These are phyloP conservation scores for Trichomalopsis sarcophagae DNA, from an alignment of 1,140 invertebrate genomes.

Conservation along the genomic window DNA sequence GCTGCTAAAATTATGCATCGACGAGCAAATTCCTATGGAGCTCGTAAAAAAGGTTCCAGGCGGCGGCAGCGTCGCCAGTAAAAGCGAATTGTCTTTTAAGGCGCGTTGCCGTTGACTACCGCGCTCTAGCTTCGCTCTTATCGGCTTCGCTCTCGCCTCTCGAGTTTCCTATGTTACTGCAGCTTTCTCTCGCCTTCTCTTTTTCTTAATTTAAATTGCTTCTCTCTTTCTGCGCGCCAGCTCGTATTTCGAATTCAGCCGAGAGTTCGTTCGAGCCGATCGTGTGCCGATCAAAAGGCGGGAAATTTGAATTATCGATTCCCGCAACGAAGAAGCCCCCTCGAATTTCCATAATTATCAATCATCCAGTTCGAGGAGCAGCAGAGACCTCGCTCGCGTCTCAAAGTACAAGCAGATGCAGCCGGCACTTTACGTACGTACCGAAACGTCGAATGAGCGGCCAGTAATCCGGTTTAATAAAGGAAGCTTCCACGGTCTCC, in stretches of 20 bases:
- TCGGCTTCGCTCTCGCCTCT: not conserved
- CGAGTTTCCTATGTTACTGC: no score
- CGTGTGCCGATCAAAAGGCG: no score
- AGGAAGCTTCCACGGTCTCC: conserved; percentile 3
- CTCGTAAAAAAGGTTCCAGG: conserved; percentile 21
- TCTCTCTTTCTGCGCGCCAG: not conserved
- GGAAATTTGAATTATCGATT: not conserved
- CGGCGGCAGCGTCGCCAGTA: not conserved
- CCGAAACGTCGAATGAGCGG: not conserved
- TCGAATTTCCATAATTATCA: no score
- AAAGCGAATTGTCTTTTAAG: conserved; percentile 34
- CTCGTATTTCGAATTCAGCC: no score
- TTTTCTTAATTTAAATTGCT: conserved; percentile 9
- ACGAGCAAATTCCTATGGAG: not conserved
- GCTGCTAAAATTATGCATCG: conserved; percentile 19
- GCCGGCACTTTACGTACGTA: not conserved
- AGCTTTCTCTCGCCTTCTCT: not conserved
- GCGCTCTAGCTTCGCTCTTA: not conserved
- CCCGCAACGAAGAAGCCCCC: no score
- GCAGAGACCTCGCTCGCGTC: no score
- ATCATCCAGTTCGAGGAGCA: no score
- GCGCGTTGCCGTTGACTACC: not conserved
- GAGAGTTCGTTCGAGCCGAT: no score
- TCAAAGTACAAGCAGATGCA: not conserved
- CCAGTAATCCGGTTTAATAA: conserved; percentile 30